Conservation (phyloP, 2,888 invertebrate genomes). For the Spialia ferax region DNA sequence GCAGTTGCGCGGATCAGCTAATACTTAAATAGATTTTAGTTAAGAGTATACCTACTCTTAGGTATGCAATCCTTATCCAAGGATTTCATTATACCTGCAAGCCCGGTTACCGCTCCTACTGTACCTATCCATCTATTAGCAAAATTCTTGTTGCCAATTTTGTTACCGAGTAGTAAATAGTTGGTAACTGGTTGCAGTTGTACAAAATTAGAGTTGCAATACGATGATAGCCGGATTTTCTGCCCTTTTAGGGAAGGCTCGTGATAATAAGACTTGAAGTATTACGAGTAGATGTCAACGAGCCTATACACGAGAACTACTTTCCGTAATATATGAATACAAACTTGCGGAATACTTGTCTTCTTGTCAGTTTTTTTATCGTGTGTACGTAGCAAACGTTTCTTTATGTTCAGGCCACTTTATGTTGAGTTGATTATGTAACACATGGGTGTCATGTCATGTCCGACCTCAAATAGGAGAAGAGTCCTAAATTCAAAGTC, state of each 20-base stretch:
- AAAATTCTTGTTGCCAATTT: neutral
- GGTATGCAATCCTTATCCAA: neutral
- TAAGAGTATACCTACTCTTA: too few species aligned
- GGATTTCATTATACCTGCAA: neutral
- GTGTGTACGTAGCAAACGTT: too few species aligned
- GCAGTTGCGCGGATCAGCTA: too few species aligned
- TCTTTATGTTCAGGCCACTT: too few species aligned
- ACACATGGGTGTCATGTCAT: too few species aligned
- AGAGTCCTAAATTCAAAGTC: too few species aligned
- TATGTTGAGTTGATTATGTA: too few species aligned
- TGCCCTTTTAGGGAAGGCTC: neutral
- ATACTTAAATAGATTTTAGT: neutral
- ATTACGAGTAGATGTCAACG: neutral
- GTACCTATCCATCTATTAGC: conserved; percentile 1
- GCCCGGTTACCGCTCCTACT: neutral
- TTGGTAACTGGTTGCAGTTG: neutral
- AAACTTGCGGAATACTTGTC: neutral
- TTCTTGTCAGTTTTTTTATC: too few species aligned
- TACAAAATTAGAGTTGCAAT: neutral
- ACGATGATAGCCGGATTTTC: neutral
- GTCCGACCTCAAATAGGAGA: too few species aligned
- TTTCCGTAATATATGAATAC: too few species aligned
- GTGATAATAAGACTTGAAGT: too few species aligned
- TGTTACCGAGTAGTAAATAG: neutral
- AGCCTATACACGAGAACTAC: neutral